Base-by-base conservation (phyloP, 2,113 vertebrate species). In the Laticauda colubrina region DNA sequence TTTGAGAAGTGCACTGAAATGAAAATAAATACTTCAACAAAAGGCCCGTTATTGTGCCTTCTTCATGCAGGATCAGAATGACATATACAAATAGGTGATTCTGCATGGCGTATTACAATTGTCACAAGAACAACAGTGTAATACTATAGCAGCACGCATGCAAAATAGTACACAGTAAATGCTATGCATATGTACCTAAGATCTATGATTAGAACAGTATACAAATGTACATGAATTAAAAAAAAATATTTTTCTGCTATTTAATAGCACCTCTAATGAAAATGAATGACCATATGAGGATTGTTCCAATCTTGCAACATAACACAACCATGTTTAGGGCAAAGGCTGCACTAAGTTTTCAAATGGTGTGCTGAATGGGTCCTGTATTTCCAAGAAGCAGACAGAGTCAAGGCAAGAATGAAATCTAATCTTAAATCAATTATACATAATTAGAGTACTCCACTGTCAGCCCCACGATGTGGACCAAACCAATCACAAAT, bases 81-180 rank as follows among this genome's bases (percentile, higher is more conserved):
- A 93, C 95, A 95, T 95, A 75, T 89, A 57, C 75, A 96, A 93
- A 87, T 96, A 96, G 93, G 94, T 96, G 96, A 94, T 96, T 95
- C 34, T 81, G 6, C 34, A 10, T 9, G 39, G 34, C 95, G 95
- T 94, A 0, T 5, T 51, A 91, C 26, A 26, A 64, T 12, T 92
- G n/a, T n/a, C 14, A 18, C 11, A 54, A 57, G 39, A 48, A 64
- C 26, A 87, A 23, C 45, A 45, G 45, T 4, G 11, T 87, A 51
- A 18, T 24, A 51, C 29, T 51, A 34, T 24, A 39, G 4, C 20
- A 20, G 91, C 12, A 92, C 88, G 64, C 9, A 43, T 18, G 48
- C 53, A 26, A 85, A 88, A 15, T 24, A 34, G 23, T 14, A 34
- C 7, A n/a, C n/a, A 39, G 24, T n/a, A 34, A 81, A 81, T 21